Evolutionary conservation across 2,888 invertebrate species (phyloP), one percentile per base, ranked within the genome.

Genomic region (Drosophila colorata): DNA sequence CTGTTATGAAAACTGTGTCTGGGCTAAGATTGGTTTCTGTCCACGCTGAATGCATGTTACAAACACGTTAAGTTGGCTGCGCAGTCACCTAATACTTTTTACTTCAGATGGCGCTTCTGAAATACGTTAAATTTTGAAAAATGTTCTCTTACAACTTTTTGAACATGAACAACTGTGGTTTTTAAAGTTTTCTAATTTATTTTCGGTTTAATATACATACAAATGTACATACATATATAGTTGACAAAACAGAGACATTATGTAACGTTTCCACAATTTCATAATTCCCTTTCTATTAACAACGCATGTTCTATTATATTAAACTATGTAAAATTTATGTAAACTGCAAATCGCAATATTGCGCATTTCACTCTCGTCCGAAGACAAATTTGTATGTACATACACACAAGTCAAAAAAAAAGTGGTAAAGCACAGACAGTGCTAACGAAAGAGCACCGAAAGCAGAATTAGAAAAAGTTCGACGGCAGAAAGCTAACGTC

Each of bases 381-480:
- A 3, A 4, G 31, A 9, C 31, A 11, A 11, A 31, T 13, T 33
- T 33, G 33, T 33, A 33, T 16, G 11, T 33, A 25, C 25, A 41
- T 25, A 40, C 41, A 47, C 33, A 38, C 25, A 55, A 14, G 41
- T n/a, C n/a, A 6, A 1, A 13, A 23, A 16, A 20, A 44, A 31
- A 74, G 49, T 40, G 23, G n/a, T 33, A 16, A 40, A 9, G 8
- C 38, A 37, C 11, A 43, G 64, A 31, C 37, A 65, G 40, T 23
- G 35, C n/a, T 4, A 37, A 46, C 31, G 48, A 49, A 61, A 40
- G 16, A 31, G 48, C 8, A 13, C 1, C 4, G 0, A 60, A 75
- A 75, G 75, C 40, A 46, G 8, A 79, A 14, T 8, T 7, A n/a
- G 23, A 55, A 53, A 65, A 63, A 63, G 60, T 53, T 74, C 66